Percentiles rank a stretch among this genome's conserved stretches.
Conservation (phyloP, 2,113 vertebrate species). For the Cephalophus harveyi region DNA sequence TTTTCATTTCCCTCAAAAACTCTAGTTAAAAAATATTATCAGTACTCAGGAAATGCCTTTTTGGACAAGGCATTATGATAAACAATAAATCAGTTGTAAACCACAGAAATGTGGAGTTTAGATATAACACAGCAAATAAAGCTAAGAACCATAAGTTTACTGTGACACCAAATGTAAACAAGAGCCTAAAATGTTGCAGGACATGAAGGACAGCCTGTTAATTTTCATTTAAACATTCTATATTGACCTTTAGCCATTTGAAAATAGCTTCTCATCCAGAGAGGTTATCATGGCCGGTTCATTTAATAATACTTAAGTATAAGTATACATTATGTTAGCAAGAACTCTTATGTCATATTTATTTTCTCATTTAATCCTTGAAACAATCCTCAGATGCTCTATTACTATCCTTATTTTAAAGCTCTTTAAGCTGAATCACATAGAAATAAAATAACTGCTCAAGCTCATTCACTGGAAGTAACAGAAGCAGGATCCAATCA, state of each 20-base stretch:
- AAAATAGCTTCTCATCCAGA: neutral
- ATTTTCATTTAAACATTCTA: neutral
- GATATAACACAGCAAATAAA: neutral
- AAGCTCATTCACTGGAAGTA: neutral
- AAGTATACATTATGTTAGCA: neutral
- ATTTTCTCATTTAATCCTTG: neutral
- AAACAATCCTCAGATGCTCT: neutral
- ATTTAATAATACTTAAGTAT: neutral
- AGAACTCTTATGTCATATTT: neutral
- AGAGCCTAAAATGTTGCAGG: neutral
- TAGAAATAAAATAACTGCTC: neutral
- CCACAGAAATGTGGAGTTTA: neutral
- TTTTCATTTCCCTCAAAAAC: neutral
- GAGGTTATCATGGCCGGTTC: neutral
- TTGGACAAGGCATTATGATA: neutral
- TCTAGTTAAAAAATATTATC: neutral
- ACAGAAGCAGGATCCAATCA: neutral
- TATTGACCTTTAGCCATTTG: neutral
- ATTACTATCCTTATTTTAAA: neutral
- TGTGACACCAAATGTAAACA: neutral
- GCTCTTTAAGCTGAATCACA: neutral
- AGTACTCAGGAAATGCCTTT: neutral
- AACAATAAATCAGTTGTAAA: neutral
- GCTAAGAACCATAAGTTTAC: neutral
- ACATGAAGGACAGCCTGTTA: neutral